Evolutionary conservation across 1,140 invertebrate species (phyloP), one percentile per base, ranked within the genome.

Genomic region (Ganaspis sp.): DNA sequence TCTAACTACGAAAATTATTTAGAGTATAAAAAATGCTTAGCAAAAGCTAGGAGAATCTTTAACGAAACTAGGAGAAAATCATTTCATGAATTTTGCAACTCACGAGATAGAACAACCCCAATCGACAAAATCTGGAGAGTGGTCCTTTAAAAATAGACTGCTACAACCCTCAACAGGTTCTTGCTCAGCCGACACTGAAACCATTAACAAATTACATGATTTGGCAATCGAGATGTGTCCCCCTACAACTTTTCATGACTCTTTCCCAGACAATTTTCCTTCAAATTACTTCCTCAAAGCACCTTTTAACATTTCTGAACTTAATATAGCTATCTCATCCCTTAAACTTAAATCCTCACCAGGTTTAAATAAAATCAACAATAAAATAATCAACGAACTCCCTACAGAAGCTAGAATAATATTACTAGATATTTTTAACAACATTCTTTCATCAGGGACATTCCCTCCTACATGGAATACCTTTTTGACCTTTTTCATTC

Each of bases 401-500:
- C 2, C 29, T 3, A 3, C 6, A 34, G 29, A 34, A 34, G 2
- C 29, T 3, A 34, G 6, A 34, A 3, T 34, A 34, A 34, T 34
- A 34, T 34, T 83, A 15, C 26, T 83, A 29, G 78, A 83, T 17
- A n/a, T 84, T 21, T 78, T 72, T 38, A 84, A 85, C 70, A 77
- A 83, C 19, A 73, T 83, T 54, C 83, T 73, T 9, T n/a, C 34
- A 5, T 9, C 45, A 6, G n/a, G 72, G 9, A 9, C 19, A 0
- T 83, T 82, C 42, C 82, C 84, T 3, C 75, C 75, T 11, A 58
- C 74, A 42, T 85, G 83, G 82, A 78, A 69, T 6, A 42, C 34
- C 1, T 80, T 80, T 53, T 42, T 81, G 11, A 64, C 78, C 15
- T 78, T 83, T n/a, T 82, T 84, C 54, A 83, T 83, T 21, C 80